Evolutionary conservation across 2,888 invertebrate genomes (phyloP), one percentile per base, ranked within the genome.

Genomic region (Apodemia zela): DNA sequence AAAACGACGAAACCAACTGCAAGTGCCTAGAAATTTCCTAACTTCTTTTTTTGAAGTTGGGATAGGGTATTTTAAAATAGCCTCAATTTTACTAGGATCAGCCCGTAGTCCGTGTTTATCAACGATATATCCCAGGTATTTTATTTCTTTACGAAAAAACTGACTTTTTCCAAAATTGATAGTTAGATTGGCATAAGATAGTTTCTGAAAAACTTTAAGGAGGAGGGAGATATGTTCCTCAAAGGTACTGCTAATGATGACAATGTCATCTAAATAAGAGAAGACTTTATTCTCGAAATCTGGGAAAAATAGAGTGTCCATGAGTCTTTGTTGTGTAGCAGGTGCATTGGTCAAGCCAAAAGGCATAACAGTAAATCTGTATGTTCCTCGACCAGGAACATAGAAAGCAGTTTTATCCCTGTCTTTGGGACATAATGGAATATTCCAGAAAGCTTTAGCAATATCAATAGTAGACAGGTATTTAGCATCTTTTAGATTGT

Each of bases 91-190:
- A 10, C 66, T 71, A 6, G 74, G 73, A 38, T 76, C 73, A 0
- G 73, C 68, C 7, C 67, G 69, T 1, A 76, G 54, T 4, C 76
- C 74, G 0, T 68, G 38, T 3, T 45, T 18, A 63, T 77, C 74
- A 0, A 86, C 74, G 6, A 72, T 38, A 45, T 72, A 73, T 1
- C 72, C 73, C 18, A 63, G 49, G 18, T 67, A 67, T 18, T 65
- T 65, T 0, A 75, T 45, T 29, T 67, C 68, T 29, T 42, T 69
- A 71, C 29, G 63, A 62, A 72, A 73, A 62, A 74, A 73, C 18
- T 67, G 59, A 59, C 66, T 62, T 64, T 73, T 73, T 51, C 66
- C 62, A 15, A 70, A 61, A 51, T 73, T 74, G 5, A 72, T 66
- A 8, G 72, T 69, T 6, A 73, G 58, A 25, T 72, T 71, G 8